Base-by-base conservation (phyloP, 2,797 vertebrate genomes). In the Hipposideros larvatus region DNA sequence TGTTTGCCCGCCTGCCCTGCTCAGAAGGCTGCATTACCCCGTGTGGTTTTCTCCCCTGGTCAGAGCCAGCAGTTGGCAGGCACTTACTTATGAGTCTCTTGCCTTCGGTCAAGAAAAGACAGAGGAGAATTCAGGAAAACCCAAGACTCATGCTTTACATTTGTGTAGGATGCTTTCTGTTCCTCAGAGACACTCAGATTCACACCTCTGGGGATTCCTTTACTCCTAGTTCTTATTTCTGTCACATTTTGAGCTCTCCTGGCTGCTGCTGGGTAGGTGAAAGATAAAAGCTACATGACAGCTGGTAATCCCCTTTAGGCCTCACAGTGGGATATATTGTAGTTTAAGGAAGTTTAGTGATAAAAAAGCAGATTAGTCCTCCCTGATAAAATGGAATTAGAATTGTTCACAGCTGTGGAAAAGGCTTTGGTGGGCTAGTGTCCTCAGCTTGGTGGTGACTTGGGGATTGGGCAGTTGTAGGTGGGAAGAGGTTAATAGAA, bases 301-400 rank as follows among this genome's bases (percentile, higher is more conserved):
- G 92, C 90, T 95, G 83, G 70, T 90, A 91, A 96, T 95, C 91
- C 88, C 95, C 74, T n/a, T 51, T 61, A 86, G 96, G 90, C 74
- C 51, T 11, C 48, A 28, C 78, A 48, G 96, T 21, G 65, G 83
- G 89, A 48, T 48, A 61, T 16, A 37, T 37, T 37, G 37, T 37
- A 53, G 96, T 91, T 96, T 96, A 91, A 75, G 28, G 82, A 51
- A 65, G 78, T 61, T 95, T 91, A 85, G 75, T 0, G 4, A 31
- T 74, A 94, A 96, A 90, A 53, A 91, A 43, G 79, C 78, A 89
- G 88, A 79, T 95, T 74, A 89, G 90, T 55, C 73, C 43, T 90
- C 53, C 1, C 3, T 19, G 65, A 84, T 88, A 74, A 73, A 68
- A 51, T 90, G 73, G 90, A 74, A 88, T 57, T 46, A 46, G 65